A percentile compares a stretch with the other conserved stretches of the same genome.
These are phyloP conservation scores for Tenualosa ilisha DNA, from an alignment of 2,797 vertebrate genomes.

Conservation along the genomic window DNA sequence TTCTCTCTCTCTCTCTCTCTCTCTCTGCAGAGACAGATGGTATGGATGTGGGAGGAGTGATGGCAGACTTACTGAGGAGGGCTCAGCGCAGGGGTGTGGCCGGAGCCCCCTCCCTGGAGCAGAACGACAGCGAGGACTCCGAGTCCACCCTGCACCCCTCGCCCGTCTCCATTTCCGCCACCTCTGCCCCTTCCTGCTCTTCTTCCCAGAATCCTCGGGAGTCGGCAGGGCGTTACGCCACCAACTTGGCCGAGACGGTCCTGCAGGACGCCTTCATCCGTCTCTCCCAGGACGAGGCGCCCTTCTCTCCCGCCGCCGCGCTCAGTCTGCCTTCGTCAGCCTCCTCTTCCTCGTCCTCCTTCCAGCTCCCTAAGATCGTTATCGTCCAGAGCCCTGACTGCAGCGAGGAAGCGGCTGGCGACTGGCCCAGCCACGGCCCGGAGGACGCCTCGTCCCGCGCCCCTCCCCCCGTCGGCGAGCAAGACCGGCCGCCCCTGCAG, in stretches of 20 bases:
- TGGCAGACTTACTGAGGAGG: constrained; percentile 66
- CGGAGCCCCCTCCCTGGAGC: not conserved
- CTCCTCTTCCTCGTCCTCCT: constrained; percentile 77
- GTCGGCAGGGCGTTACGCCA: constrained; percentile 88
- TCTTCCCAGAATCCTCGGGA: constrained; percentile 64
- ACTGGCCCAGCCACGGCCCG: constrained; percentile 68
- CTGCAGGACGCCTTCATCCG: constrained; percentile 95
- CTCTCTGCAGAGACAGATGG: constrained; percentile 78
- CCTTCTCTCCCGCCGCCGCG: constrained; percentile 79
- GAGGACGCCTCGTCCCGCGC: constrained; percentile 64
- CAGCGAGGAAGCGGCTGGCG: constrained; percentile 71
- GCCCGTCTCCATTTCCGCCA: constrained; percentile 46
- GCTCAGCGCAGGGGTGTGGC: constrained; percentile 66
- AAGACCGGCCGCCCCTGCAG: not conserved
- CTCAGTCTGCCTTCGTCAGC: constrained; percentile 72
- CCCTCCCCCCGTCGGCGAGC: constrained; percentile 40
- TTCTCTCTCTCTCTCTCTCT: constrained; percentile 41
- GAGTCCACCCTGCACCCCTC: constrained; percentile 56
- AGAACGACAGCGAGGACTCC: constrained; percentile 58
- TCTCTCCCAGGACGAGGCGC: constrained; percentile 85
- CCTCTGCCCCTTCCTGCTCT: constrained; percentile 3
- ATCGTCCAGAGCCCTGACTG: constrained; percentile 95
- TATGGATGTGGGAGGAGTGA: constrained; percentile 63
- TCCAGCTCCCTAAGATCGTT: constrained; percentile 94
- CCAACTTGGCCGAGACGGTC: constrained; percentile 92